Conservation (phyloP, 2,113 vertebrate species). For the Gobio gobio region DNA sequence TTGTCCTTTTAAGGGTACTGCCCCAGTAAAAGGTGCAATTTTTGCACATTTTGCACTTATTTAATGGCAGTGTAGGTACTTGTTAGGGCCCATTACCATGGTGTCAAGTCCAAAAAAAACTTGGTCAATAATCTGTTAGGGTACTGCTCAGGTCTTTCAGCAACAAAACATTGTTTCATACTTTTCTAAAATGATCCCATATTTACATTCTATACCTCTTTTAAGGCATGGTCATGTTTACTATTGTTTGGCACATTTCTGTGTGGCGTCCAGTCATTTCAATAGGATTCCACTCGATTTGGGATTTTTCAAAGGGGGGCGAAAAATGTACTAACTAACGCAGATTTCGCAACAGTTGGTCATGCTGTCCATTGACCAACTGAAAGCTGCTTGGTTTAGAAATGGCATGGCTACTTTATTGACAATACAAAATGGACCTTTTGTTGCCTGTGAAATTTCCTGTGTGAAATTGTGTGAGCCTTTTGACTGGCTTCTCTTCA, state of each 20-base stretch:
- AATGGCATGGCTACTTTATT: background rate
- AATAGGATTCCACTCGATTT: no score
- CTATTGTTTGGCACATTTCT: background rate
- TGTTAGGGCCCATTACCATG: background rate
- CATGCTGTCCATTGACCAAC: background rate
- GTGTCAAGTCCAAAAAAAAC: background rate
- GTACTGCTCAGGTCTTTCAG: background rate
- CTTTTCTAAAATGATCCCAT: background rate
- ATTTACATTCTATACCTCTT: constrained; percentile 19
- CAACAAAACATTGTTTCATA: constrained; percentile 4
- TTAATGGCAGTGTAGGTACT: background rate
- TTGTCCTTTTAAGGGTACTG: background rate
- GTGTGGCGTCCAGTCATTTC: background rate
- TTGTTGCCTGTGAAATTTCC: background rate
- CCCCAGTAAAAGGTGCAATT: background rate
- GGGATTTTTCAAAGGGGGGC: background rate
- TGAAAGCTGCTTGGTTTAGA: background rate
- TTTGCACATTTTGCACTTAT: background rate
- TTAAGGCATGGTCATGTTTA: background rate
- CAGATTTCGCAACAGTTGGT: background rate
- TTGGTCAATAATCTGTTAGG: background rate
- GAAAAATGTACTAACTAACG: background rate
- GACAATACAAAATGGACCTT: background rate
- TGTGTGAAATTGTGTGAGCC: background rate
- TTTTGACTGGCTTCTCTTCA: constrained; percentile 1